These are phyloP conservation scores for Balaeniceps rex DNA, from an alignment of 2,113 vertebrate genomes.

Conservation along the genomic window DNA sequence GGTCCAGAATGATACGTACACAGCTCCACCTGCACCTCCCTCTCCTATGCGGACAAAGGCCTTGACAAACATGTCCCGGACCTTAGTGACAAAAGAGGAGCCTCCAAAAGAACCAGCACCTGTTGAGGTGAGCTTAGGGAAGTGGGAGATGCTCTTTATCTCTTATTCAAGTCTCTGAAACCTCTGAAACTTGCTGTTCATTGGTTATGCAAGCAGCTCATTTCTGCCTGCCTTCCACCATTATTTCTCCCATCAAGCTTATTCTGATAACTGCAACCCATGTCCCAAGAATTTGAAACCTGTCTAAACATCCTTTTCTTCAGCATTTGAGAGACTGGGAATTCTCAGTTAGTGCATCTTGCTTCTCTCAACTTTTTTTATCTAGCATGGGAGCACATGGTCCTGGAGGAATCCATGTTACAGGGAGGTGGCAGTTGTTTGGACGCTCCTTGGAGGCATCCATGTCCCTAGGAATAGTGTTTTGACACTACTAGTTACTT, in stretches of 20 bases:
- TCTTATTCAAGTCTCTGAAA: background rate
- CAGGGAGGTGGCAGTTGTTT: background rate
- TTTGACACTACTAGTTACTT: background rate
- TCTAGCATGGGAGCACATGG: background rate
- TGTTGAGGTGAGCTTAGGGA: slow-evolving; percentile 68
- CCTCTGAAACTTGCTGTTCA: background rate
- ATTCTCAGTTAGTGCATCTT: background rate
- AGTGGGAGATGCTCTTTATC: background rate
- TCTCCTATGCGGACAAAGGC: slow-evolving; percentile 74
- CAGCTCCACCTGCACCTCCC: slow-evolving; percentile 78
- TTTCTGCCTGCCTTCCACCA: background rate
- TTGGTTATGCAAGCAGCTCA: background rate
- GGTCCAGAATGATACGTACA: slow-evolving; percentile 94
- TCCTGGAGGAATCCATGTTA: background rate
- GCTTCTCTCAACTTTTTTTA: background rate
- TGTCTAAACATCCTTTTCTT: background rate
- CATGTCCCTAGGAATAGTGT: background rate
- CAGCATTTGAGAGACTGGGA: background rate
- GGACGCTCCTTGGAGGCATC: background rate
- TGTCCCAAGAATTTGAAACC: background rate
- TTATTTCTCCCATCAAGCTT: background rate
- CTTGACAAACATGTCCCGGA: slow-evolving; percentile 84
- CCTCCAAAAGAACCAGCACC: slow-evolving; percentile 73
- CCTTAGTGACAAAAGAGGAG: slow-evolving; percentile 80
- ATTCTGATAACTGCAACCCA: background rate